A percentile compares a stretch with the other conserved stretches of the same genome.
These are phyloP conservation scores for Drosophila willistoni DNA, from an alignment of 1,140 invertebrate species.

Conservation along the genomic window DNA sequence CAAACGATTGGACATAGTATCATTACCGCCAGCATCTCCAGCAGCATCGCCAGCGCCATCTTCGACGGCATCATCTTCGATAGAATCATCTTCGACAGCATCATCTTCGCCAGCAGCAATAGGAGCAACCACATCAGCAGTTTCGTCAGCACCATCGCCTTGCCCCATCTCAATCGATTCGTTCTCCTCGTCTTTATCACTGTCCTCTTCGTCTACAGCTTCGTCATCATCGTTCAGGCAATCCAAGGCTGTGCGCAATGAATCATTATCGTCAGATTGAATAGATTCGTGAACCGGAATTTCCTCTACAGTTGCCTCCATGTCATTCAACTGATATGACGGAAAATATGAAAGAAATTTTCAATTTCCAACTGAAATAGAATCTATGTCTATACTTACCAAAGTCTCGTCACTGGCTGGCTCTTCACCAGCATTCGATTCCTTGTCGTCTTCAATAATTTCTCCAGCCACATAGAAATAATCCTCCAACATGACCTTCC, in stretches of 20 bases:
- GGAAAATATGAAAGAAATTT: neutral
- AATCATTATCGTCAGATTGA: constrained; percentile 25
- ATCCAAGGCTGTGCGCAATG: constrained; percentile 22
- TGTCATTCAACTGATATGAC: neutral
- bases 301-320: neutral
- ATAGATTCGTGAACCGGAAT: neutral
- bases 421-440: neutral
- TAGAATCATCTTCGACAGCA: neutral
- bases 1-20: neutral
- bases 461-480: constrained; percentile 42
- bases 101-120: no score
- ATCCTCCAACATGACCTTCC: constrained; percentile 41
- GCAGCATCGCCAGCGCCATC: neutral
- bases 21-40: neutral
- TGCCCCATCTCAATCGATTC: neutral
- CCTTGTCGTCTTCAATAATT: neutral
- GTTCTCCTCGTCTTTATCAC: neutral
- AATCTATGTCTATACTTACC: neutral
- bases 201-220: neutral
- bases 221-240: neutral
- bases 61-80: neutral
- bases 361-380: no score
- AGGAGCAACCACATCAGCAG: neutral
- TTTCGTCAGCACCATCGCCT: no score
- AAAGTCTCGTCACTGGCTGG: neutral